phyloP scores from a whole-genome alignment of 2,113 vertebrate species.

The Silurus meridionalis region DNA sequence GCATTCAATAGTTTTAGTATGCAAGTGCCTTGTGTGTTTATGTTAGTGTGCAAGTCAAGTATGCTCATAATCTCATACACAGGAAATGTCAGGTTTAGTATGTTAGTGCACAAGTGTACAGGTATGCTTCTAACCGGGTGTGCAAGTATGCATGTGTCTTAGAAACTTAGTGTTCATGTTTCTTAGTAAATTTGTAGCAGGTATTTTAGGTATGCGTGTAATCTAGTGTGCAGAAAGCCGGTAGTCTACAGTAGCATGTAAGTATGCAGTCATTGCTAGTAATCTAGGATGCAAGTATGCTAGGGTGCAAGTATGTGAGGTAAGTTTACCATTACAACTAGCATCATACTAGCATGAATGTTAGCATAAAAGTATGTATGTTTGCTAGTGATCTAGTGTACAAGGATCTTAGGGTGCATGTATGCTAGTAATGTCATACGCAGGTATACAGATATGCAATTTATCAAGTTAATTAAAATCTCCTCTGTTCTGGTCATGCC shows the following conservation, averaged over 20 bases:
- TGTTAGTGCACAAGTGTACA: neutral
- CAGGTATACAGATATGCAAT: too few species aligned
- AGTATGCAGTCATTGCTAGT: too few species aligned
- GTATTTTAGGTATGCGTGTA: neutral
- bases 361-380: neutral
- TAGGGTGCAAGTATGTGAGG: too few species aligned
- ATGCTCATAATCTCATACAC: too few species aligned
- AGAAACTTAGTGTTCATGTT: neutral
- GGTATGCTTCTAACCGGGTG: neutral
- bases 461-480: too few species aligned
- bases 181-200: neutral
- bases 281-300: too few species aligned
- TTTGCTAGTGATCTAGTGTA: neutral
- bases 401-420: too few species aligned
- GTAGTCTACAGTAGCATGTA: neutral
- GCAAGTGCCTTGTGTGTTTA: neutral
- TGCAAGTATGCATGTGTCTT: neutral
- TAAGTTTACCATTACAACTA: too few species aligned
- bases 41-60: neutral
- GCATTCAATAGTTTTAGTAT: neutral
- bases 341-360: too few species aligned
- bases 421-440: neutral
- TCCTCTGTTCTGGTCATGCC: too few species aligned
- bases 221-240: neutral
- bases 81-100: too few species aligned